These are phyloP conservation scores for Urocynchramus pylzowi DNA, from an alignment of 2,113 vertebrate genomes.

Conservation along the genomic window DNA sequence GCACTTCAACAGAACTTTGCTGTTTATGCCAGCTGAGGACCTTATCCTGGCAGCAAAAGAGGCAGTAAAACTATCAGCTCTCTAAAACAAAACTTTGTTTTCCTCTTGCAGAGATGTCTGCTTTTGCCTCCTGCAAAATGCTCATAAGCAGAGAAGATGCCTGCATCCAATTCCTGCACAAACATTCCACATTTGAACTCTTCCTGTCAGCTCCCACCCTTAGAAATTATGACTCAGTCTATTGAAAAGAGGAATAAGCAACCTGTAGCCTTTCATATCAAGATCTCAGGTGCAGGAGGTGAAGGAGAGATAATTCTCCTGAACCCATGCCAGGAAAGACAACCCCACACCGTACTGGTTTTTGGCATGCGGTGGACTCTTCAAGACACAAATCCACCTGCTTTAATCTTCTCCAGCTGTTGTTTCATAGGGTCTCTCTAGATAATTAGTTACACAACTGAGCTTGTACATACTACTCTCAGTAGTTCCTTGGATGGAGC, in stretches of 20 bases:
- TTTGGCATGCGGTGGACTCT: not conserved
- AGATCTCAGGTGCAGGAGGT: conserved; percentile 14
- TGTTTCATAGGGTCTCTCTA: not conserved
- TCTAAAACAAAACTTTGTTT: not conserved
- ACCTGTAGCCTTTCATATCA: not conserved
- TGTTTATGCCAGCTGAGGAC: not conserved
- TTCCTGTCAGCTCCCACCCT: not conserved
- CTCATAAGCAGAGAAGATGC: not conserved
- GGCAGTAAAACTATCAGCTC: not conserved
- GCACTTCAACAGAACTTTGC: not conserved
- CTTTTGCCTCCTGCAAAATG: not conserved
- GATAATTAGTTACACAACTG: conserved; percentile 24
- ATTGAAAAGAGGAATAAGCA: not conserved
- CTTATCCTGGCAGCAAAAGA: not conserved
- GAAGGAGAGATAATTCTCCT: conserved; percentile 13
- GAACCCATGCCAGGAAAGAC: not conserved
- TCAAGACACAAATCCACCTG: conserved; percentile 66
- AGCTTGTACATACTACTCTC: not conserved
- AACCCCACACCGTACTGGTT: not conserved
- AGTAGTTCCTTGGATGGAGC: not conserved
- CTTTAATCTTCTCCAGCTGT: conserved; percentile 66
- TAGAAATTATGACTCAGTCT: not conserved
- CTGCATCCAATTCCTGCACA: not conserved
- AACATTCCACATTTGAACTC: not conserved
- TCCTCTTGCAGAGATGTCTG: not conserved